These are phyloP conservation scores for Stomatorhinus walkeri DNA, from an alignment of 2,797 vertebrate species.

Conservation along the genomic window DNA sequence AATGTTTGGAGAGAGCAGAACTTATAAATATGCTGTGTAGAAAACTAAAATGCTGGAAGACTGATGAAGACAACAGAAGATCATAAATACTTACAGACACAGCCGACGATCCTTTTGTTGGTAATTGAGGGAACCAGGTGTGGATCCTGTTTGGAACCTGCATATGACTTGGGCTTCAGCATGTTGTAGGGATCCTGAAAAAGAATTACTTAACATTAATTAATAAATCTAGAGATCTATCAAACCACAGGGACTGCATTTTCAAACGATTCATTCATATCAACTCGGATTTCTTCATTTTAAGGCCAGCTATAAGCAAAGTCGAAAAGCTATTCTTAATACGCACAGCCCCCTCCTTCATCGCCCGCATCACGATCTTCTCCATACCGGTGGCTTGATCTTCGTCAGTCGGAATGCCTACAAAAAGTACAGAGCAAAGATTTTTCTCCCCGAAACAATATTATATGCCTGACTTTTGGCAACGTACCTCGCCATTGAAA, in stretches of 20 bases:
- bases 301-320: not conserved
- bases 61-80: slow-evolving; percentile 26
- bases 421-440: not conserved
- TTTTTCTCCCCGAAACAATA: not conserved
- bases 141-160: slow-evolving; percentile 77
- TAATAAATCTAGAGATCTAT: not conserved
- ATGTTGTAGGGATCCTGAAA: slow-evolving; percentile 76
- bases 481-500: not conserved
- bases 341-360: slow-evolving; percentile 62
- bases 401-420: slow-evolving; percentile 72
- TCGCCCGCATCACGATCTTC: slow-evolving; percentile 61
- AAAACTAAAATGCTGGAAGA: not conserved
- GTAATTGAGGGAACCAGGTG: slow-evolving; percentile 77
- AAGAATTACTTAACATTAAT: not conserved
- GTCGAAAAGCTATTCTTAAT: not conserved
- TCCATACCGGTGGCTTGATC: slow-evolving; percentile 80
- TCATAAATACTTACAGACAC: slow-evolving; percentile 69
- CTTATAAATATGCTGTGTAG: not conserved
- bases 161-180: slow-evolving; percentile 67
- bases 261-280: not conserved
- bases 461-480: not conserved
- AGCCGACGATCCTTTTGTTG: slow-evolving; percentile 79
- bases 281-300: not conserved
- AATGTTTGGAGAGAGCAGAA: not conserved
- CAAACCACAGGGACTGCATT: not conserved